A percentile compares a stretch with the other conserved stretches of the same genome.
phyloP scores from a whole-genome alignment of 1,140 invertebrate species.

The Pseudoatta argentina region DNA sequence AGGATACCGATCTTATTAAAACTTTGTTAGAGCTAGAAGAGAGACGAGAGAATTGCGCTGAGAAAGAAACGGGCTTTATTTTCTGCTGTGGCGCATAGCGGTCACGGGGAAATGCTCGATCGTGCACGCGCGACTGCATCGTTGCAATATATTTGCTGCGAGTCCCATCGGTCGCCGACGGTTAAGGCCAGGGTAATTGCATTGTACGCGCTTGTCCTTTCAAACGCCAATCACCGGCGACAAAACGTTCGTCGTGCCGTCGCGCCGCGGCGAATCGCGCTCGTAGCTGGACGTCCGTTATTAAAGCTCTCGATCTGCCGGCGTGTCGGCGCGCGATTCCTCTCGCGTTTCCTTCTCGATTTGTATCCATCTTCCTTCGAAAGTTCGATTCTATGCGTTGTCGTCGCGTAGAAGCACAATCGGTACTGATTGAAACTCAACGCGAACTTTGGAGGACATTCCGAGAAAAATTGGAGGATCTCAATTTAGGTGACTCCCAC shows the following conservation, averaged over 20 bases:
- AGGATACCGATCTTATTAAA: slow-evolving; percentile 48
- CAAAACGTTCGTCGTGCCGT: slow-evolving; percentile 85
- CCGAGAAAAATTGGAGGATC: not conserved
- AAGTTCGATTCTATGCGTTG: not conserved
- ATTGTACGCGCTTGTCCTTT: slow-evolving; percentile 86
- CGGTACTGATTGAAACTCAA: not conserved
- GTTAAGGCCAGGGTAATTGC: slow-evolving; percentile 85
- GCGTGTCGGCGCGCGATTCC: slow-evolving; percentile 3
- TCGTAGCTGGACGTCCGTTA: slow-evolving; percentile 62
- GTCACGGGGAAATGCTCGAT: slow-evolving; percentile 16
- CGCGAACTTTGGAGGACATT: too few species aligned
- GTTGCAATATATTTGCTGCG: slow-evolving; percentile 76
- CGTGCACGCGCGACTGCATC: slow-evolving; percentile 30
- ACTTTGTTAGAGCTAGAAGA: slow-evolving; percentile 34
- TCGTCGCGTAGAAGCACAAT: not conserved
- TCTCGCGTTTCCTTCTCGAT: not conserved
- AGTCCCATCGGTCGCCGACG: slow-evolving; percentile 75
- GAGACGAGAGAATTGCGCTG: not conserved
- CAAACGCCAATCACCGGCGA: slow-evolving; percentile 86
- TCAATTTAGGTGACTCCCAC: not conserved
- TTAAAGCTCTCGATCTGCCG: slow-evolving; percentile 66
- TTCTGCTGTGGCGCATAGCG: slow-evolving; percentile 38
- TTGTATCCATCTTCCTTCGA: slow-evolving; percentile 21
- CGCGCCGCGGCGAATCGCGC: slow-evolving; percentile 65
- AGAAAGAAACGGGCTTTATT: slow-evolving; percentile 59